Evolutionary conservation across 2,888 invertebrate genomes (phyloP), one percentile per base, ranked within the genome.

Genomic region (Leucophenga maculata): DNA sequence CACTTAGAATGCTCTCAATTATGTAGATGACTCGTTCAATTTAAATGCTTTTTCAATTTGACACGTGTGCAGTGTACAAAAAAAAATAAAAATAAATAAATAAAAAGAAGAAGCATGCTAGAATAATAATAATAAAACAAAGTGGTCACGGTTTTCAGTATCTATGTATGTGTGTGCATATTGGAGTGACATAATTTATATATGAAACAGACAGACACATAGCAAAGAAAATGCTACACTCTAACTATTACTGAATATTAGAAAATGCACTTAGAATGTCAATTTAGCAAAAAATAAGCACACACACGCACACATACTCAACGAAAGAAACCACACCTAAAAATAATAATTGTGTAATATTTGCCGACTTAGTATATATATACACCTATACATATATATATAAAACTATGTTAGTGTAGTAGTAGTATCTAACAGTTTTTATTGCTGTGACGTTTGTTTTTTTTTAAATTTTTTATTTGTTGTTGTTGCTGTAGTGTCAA

Each of bases 271-370:
- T 26, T 60, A 3, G 44, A 60, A 39, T 3, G 11, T 39, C 39
- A 39, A 39, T 39, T 39, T 39, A 3, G 11, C 39, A 39, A 26
- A 54, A 9, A 14, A 66, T 48, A 50, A 65, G 71, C 74, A 60
- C 55, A 20, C 67, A 26, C 31, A 50, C 14, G 67, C 46, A 52
- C 65, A 64, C 39, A 66, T 18, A 46, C 39, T 46, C 11, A 44
- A 66, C n/a, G 59, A 69, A 77, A 77, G 73, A 71, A 80, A 81
- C 81, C 81, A 83, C 81, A 83, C 81, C 81, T 81, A 79, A 81
- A 80, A 74, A 78, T 72, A 77, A 72, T 77, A 77, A 81, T 81
- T 81, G 81, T 81, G 82, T 81, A 81, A 81, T 81, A 83, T 80
- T 71, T 18, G 60, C 32, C 62, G 39, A 60, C 62, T 64, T 64